phyloP scores from a whole-genome alignment of 1,140 invertebrate genomes.

The Lordiphosa stackelbergi region DNA sequence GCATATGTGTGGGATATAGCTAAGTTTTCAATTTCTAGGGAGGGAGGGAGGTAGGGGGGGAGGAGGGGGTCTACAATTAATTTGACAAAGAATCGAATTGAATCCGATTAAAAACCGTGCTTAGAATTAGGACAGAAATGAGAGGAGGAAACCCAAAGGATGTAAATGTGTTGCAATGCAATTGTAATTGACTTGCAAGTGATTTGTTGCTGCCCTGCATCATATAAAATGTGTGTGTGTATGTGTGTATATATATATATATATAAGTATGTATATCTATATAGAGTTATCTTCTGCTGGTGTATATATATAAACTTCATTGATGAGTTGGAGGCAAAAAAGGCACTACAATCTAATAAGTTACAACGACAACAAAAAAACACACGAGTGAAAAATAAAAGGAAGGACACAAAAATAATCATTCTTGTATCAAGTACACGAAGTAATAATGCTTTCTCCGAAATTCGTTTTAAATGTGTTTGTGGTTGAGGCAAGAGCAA shows the following conservation, averaged over 20 bases:
- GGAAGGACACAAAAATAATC: slow-evolving; percentile 11
- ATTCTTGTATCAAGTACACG: slow-evolving; percentile 58
- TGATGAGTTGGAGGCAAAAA: slow-evolving; percentile 59
- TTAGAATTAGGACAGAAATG: neutral
- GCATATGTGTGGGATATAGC: slow-evolving; percentile 12
- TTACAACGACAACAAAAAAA: slow-evolving; percentile 42
- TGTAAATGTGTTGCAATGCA: no score
- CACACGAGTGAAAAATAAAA: slow-evolving; percentile 23
- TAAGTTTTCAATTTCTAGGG: neutral
- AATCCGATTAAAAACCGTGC: slow-evolving; percentile 2
- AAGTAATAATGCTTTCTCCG: no score
- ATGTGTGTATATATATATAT: no score
- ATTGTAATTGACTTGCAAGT: slow-evolving; percentile 44
- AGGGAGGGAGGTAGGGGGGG: no score
- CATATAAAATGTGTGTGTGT: slow-evolving; percentile 37
- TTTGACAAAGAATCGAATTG: slow-evolving; percentile 6
- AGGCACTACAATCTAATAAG: slow-evolving; percentile 74
- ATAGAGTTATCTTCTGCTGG: slow-evolving; percentile 21
- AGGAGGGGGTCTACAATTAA: neutral
- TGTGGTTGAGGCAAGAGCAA: slow-evolving; percentile 7
- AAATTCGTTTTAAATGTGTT: slow-evolving; percentile 47
- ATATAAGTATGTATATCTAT: slow-evolving; percentile 23
- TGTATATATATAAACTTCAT: slow-evolving; percentile 48
- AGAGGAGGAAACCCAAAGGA: no score
- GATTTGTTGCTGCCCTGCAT: slow-evolving; percentile 8